These are phyloP conservation scores for Dryobates pubescens DNA, from an alignment of 2,797 vertebrate species.

Conservation along the genomic window DNA sequence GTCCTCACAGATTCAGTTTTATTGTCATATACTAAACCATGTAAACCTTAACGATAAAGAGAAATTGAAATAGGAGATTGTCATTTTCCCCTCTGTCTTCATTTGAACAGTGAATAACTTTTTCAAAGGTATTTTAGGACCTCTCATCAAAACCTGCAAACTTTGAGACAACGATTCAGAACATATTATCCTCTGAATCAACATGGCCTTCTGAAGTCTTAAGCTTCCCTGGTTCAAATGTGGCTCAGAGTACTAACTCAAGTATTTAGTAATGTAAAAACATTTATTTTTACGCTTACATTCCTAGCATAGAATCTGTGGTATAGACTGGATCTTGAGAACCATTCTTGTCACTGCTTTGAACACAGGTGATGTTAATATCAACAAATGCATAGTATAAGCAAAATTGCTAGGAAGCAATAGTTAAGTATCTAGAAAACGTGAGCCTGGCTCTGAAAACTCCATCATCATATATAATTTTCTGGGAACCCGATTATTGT, in stretches of 20 bases:
- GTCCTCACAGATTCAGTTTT: constrained; percentile 96
- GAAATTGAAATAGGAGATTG: constrained; percentile 65
- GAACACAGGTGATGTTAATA: not conserved
- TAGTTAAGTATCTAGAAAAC: not conserved
- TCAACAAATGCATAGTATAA: not conserved
- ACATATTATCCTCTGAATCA: constrained; percentile 20
- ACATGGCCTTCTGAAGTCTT: constrained; percentile 38
- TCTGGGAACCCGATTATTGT: not conserved
- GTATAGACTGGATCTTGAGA: not conserved
- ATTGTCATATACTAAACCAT: constrained; percentile 94
- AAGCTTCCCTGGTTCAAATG: not conserved
- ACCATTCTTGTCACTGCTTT: not conserved
- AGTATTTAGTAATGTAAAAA: constrained; percentile 5
- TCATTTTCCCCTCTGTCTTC: constrained; percentile 52
- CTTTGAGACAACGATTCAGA: constrained; percentile 38
- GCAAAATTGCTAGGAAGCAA: constrained; percentile 1
- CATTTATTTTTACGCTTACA: constrained; percentile 27
- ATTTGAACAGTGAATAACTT: constrained; percentile 66
- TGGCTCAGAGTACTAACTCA: constrained; percentile 29
- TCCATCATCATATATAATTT: not conserved
- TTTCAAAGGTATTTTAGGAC: constrained; percentile 66
- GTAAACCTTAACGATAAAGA: constrained; percentile 84
- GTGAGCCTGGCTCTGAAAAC: not conserved
- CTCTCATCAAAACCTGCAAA: constrained; percentile 33
- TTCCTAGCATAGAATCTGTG: constrained; percentile 19